These are phyloP conservation scores for Grallaria varia DNA, from an alignment of 2,113 vertebrate species.

Conservation along the genomic window DNA sequence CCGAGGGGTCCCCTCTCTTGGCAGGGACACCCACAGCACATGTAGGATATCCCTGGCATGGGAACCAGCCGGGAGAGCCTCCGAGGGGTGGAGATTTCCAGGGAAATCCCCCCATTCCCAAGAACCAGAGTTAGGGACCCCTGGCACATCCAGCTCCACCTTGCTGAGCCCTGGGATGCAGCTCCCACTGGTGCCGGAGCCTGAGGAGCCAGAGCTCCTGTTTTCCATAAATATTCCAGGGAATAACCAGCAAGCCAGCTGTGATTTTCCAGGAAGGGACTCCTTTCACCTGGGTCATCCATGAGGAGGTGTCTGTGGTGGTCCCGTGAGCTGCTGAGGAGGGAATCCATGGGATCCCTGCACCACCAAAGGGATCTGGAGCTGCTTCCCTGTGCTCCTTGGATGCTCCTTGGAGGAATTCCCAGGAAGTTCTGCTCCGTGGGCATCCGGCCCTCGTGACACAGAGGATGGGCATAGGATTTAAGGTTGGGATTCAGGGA, in stretches of 20 bases:
- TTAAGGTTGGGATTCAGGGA: not conserved
- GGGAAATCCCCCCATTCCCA: not conserved
- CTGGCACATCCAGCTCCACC: not conserved
- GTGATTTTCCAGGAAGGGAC: not conserved
- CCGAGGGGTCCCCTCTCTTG: not conserved
- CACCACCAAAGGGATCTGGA: not conserved
- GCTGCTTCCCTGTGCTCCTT: not conserved
- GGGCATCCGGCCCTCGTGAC: not conserved
- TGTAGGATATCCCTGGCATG: fast-evolving
- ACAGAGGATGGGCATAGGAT: not conserved
- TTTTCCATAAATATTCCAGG: not conserved
- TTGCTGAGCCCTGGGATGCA: not conserved
- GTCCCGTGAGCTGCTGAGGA: not conserved
- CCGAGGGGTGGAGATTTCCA: too few species aligned
- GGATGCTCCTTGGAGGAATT: not conserved
- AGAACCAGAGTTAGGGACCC: not conserved
- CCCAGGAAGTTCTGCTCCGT: not conserved
- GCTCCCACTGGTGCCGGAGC: not conserved
- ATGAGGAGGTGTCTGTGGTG: not conserved
- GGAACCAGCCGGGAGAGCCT: not conserved
- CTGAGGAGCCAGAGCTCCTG: not conserved
- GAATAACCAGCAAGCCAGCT: not conserved
- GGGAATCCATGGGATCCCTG: not conserved
- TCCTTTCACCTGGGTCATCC: not conserved
- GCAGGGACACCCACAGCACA: not conserved